Conservation (phyloP, 2,888 invertebrate genomes). For the Ganaspis brasiliensis region DNA sequence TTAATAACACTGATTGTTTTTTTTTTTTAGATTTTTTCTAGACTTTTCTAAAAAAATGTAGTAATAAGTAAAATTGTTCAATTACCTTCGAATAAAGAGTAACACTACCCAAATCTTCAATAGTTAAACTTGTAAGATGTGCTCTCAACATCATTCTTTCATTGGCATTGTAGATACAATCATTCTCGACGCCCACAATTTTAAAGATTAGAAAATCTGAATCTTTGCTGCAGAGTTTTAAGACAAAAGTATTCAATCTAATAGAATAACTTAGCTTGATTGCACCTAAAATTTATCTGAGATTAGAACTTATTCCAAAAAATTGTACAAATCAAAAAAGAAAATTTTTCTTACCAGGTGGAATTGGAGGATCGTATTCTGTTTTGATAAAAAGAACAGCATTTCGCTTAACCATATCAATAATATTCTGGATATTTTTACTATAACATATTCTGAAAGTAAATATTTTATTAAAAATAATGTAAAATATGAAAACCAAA, state of each 20-base stretch:
- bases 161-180: slow-evolving; percentile 89
- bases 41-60: no score
- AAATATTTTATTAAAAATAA: slow-evolving; percentile 5
- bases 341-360: slow-evolving; percentile 82
- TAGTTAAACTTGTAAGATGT: slow-evolving; percentile 85
- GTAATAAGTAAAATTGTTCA: slow-evolving; percentile 28
- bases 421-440: slow-evolving; percentile 64
- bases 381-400: slow-evolving; percentile 67
- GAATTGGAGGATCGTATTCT: slow-evolving; percentile 86
- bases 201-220: slow-evolving; percentile 86
- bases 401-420: slow-evolving; percentile 62
- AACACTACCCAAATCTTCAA: slow-evolving; percentile 88
- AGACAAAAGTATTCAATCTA: slow-evolving; percentile 84
- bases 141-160: slow-evolving; percentile 88
- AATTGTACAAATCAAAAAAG: slow-evolving; percentile 13
- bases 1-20: no score
- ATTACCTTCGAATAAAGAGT: slow-evolving; percentile 89
- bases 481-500: background rate
- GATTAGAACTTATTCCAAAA: no score
- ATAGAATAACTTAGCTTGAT: slow-evolving; percentile 83
- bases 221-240: slow-evolving; percentile 87
- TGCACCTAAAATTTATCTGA: slow-evolving; percentile 78
- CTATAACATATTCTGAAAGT: slow-evolving; percentile 65
- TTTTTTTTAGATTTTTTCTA: no score
- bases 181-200: slow-evolving; percentile 86